Base-by-base conservation (phyloP, 1,140 invertebrate species). In the Saccostrea cuccullata region DNA sequence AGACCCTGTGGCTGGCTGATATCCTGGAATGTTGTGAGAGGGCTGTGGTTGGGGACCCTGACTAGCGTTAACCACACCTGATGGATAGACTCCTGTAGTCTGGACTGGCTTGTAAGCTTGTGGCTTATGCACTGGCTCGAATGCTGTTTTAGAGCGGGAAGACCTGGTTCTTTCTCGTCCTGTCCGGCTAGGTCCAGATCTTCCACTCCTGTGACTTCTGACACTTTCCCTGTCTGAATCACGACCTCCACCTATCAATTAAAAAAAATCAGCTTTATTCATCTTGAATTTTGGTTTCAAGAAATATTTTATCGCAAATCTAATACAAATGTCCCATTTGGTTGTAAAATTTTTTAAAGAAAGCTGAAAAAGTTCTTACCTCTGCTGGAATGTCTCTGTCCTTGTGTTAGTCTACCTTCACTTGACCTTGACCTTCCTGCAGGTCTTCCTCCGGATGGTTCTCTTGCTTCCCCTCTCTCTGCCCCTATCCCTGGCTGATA, bases 111-210 rank as follows among this genome's bases (percentile, higher is more conserved):
- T 89, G 23, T 90, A 89, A n/a, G 88, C 88, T 36, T 89, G 86
- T n/a, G 90, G 90, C 82, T 90, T 85, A 82, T 90, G 88, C 15
- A 92, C 91, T 73, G 91, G 91, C 77, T 91, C 92, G 89, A 91
- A 92, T 77, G 92, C 92, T 86, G 91, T 92, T 86, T 89, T 89
- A n/a, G 86, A 82, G 26, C 47, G 77, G 56, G 86, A 73, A 40
- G 87, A 86, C 9, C 84, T 73, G 6, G 77, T 70, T 84, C 82
- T 85, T 4, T 85, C 86, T 84, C 86, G 73, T 40, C 87, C 85
- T 55, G 73, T 85, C 23, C 85, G 56, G 26, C 64, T 20, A 55
- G 82, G 58, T 40, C 85, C 55, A 55, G 73, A 86, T 56, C 88
- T 55, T n/a, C 70, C 64, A 87, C 87, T 87, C 56, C 87, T 86